Conservation (phyloP, 2,888 invertebrate species). For the Chouioia cunea region DNA sequence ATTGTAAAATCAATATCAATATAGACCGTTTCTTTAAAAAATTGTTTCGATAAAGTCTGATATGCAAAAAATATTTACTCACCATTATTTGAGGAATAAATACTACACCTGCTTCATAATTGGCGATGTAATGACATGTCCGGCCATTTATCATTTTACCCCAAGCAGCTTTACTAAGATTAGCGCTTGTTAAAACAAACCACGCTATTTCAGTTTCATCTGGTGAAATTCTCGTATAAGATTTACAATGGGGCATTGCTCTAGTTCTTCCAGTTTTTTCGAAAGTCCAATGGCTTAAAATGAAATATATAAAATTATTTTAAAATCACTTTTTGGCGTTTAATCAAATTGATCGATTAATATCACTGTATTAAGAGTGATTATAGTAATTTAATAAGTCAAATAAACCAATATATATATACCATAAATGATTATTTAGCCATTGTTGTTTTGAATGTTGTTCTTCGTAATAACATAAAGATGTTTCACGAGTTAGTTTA, state of each 20-base stretch:
- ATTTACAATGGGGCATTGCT: constrained; percentile 96
- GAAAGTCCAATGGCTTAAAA: constrained; percentile 75
- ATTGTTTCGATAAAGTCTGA: neutral
- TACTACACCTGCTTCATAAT: constrained; percentile 92
- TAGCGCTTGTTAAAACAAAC: constrained; percentile 92
- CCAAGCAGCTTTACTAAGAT: constrained; percentile 98
- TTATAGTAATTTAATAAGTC: constrained; percentile 1
- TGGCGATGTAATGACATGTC: constrained; percentile 75
- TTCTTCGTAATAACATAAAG: constrained; percentile 84
- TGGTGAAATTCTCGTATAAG: constrained; percentile 84
- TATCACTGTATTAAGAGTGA: neutral
- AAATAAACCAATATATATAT: constrained; percentile 63
- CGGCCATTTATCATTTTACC: constrained; percentile 74
- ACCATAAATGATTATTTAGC: constrained; percentile 84
- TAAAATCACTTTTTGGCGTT: neutral
- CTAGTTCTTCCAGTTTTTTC: constrained; percentile 75
- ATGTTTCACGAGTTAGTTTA: constrained; percentile 86
- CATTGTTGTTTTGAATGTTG: constrained; percentile 87
- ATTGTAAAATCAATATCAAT: neutral
- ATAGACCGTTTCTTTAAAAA: neutral
- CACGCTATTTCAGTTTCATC: constrained; percentile 78
- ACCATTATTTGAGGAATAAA: constrained; percentile 88
- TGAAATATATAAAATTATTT: neutral
- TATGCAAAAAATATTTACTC: constrained; percentile 63
- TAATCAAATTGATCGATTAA: no score